Evolutionary conservation across 2,113 vertebrate genomes (phyloP).

Genomic region (Eidolon helvum): DNA sequence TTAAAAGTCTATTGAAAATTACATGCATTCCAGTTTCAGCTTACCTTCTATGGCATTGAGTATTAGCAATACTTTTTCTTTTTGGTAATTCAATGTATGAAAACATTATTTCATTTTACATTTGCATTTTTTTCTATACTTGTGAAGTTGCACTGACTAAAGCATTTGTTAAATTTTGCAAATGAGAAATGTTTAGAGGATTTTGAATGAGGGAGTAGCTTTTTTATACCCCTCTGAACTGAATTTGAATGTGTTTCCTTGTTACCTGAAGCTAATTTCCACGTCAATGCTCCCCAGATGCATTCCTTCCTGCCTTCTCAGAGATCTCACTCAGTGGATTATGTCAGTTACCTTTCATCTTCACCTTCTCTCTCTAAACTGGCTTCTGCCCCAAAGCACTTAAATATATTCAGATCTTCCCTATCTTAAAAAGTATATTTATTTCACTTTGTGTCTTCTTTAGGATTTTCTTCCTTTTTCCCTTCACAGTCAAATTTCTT

Average conservation of each 20-base stretch:
- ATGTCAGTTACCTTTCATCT: background rate
- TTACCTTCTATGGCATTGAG: background rate
- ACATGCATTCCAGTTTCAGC: background rate
- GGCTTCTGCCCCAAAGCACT: background rate
- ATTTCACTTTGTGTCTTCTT: background rate
- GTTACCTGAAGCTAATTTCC: background rate
- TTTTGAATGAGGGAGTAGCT: slow-evolving; percentile 1
- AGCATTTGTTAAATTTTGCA: slow-evolving; percentile 7
- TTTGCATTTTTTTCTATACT: slow-evolving; percentile 1
- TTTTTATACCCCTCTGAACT: background rate
- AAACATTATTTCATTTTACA: background rate
- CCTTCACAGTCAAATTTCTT: background rate
- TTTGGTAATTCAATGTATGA: background rate
- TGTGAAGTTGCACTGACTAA: background rate
- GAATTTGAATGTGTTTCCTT: background rate
- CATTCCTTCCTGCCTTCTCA: background rate
- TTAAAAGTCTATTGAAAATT: background rate
- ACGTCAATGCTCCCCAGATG: background rate
- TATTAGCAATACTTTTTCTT: background rate
- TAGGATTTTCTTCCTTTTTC: background rate
- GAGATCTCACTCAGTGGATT: background rate
- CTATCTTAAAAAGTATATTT: background rate
- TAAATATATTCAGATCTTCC: background rate
- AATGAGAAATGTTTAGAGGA: background rate
- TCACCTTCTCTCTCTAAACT: background rate